These are phyloP conservation scores for Pachyrhynchus sulphureomaculatus DNA, from an alignment of 1,140 invertebrate genomes.

Conservation along the genomic window DNA sequence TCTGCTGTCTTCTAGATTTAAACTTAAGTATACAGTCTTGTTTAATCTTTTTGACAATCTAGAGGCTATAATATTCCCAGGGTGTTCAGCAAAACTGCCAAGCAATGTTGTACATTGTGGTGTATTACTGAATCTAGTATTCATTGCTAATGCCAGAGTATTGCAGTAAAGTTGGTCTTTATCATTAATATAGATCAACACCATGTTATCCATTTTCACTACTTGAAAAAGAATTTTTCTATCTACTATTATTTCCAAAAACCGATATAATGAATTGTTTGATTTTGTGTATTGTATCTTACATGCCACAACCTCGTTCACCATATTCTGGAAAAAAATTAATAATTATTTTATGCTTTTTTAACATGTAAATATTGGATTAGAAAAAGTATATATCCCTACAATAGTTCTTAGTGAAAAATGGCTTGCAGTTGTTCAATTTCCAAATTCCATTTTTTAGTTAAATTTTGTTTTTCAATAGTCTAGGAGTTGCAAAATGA, in stretches of 20 bases:
- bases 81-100: not conserved
- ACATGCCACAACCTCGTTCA: too few species aligned
- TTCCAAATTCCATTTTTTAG: too few species aligned
- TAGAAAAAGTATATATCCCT: too few species aligned
- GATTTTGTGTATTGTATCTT: not conserved
- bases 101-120: slow-evolving; percentile 3
- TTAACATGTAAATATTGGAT: too few species aligned
- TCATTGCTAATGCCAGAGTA: not conserved
- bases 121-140: not conserved
- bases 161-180: not conserved
- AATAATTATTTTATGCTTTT: too few species aligned
- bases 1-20: slow-evolving; percentile 14
- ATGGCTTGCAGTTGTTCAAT: too few species aligned
- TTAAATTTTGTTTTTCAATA: too few species aligned
- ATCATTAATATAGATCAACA: slow-evolving; percentile 14
- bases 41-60: slow-evolving; percentile 10
- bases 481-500: too few species aligned
- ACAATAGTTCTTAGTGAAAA: too few species aligned
- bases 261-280: not conserved
- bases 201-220: slow-evolving; percentile 1
- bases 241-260: slow-evolving; percentile 3
- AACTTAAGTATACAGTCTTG: slow-evolving; percentile 17
- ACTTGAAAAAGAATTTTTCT: slow-evolving; percentile 12
- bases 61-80: not conserved
- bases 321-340: too few species aligned